phyloP scores from a whole-genome alignment of 2,888 invertebrate genomes.

The Sarcophaga rosellei region DNA sequence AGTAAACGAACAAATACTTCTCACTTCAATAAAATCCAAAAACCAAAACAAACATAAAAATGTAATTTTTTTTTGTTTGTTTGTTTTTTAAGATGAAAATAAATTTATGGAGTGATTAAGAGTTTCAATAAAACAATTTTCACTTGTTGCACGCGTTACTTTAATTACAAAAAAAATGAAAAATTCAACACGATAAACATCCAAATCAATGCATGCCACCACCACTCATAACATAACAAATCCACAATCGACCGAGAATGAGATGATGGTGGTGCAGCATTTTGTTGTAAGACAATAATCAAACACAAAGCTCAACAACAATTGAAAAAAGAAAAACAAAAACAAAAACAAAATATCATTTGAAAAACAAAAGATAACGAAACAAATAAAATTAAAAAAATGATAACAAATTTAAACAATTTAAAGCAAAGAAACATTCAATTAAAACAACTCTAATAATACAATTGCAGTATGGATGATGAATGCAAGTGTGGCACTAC shows the following conservation, averaged over 20 bases:
- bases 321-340: constrained; percentile 18
- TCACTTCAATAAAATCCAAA: no score
- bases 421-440: no score
- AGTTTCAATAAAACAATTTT: constrained; percentile 38
- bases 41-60: constrained; percentile 3
- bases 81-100: constrained; percentile 44
- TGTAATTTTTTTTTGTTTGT: constrained; percentile 21
- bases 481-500: no score
- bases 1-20: no score
- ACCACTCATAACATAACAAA: no score
- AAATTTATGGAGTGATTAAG: constrained; percentile 10
- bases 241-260: no score
- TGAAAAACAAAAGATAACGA: no score
- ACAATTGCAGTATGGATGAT: no score
- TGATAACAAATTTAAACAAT: no score
- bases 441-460: no score
- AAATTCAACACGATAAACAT: constrained; percentile 2
- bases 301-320: background rate
- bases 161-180: constrained; percentile 33
- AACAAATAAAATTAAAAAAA: no score
- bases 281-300: constrained; percentile 28
- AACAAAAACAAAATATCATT: background rate
- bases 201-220: constrained; percentile 27
- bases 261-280: background rate
- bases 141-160: constrained; percentile 63